Evolutionary conservation across 2,797 vertebrate genomes (phyloP).

Genomic region (Sebastes trivittatus): DNA sequence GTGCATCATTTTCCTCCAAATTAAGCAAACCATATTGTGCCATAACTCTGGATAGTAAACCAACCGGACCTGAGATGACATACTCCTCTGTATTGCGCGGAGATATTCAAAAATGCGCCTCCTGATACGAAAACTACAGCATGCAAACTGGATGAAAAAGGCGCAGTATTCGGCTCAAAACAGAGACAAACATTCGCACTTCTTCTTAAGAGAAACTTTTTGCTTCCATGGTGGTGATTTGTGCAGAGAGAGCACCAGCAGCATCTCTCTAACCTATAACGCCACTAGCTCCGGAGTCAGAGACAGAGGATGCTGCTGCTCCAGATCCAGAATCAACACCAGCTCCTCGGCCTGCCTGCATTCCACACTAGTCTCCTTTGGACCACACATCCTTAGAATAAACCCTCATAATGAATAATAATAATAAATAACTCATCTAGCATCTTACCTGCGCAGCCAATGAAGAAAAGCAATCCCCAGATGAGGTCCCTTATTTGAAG

Average conservation of each 20-base stretch:
- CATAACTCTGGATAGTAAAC: not conserved
- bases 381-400: not conserved
- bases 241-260: not conserved
- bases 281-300: conserved; percentile 50
- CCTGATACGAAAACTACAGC: not conserved
- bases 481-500: conserved; percentile 87
- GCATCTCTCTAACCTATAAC: not conserved
- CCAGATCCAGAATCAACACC: not conserved
- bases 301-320: conserved; percentile 57
- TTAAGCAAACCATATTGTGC: not conserved
- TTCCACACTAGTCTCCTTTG: not conserved
- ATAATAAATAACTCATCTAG: conserved; percentile 12
- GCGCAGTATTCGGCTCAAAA: too few species aligned
- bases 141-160: not conserved
- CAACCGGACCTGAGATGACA: not conserved
- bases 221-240: not conserved
- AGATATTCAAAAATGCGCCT: conserved; percentile 7
- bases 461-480: conserved; percentile 89
- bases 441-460: conserved; percentile 90
- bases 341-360: conserved; percentile 18
- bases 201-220: conserved; percentile 39
- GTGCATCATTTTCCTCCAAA: not conserved
- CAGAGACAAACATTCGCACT: not conserved
- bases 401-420: not conserved
- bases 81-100: not conserved